Evolutionary conservation across 2,888 invertebrate genomes (phyloP).

Genomic region (Acrocyrtus sp.): DNA sequence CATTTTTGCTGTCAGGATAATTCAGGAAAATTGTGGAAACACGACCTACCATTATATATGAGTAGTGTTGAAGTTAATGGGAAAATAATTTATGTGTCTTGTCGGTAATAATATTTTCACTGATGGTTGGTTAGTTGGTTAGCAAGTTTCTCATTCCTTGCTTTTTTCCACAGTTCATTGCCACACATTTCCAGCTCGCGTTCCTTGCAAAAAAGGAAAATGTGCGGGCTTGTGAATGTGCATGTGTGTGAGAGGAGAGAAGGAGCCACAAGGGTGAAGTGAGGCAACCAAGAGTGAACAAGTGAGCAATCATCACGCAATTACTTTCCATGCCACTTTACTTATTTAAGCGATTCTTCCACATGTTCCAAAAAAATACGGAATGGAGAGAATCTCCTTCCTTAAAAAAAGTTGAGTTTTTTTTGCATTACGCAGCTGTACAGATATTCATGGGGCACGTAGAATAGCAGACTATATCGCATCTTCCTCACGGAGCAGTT

Average conservation of each 20-base stretch:
- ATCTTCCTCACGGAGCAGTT: no score
- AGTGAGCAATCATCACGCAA: slow-evolving; percentile 58
- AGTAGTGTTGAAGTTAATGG: slow-evolving; percentile 34
- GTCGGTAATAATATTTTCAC: slow-evolving; percentile 38
- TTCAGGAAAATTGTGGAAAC: slow-evolving; percentile 41
- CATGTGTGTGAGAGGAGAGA: no score
- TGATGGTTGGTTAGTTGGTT: slow-evolving; percentile 4
- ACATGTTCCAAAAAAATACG: not conserved
- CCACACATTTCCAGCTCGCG: not conserved
- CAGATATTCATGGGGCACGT: no score
- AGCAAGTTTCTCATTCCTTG: not conserved
- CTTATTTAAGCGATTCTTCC: slow-evolving; percentile 14
- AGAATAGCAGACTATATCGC: no score
- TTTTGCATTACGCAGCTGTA: no score
- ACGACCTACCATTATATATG: slow-evolving; percentile 36
- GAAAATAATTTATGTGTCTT: slow-evolving; percentile 47
- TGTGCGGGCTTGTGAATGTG: no score
- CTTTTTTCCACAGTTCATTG: not conserved
- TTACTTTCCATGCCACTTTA: slow-evolving; percentile 50
- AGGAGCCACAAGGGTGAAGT: slow-evolving; percentile 32
- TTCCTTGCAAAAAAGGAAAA: not conserved
- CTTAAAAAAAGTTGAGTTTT: no score
- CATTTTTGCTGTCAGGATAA: slow-evolving; percentile 38
- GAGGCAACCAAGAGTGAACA: slow-evolving; percentile 39
- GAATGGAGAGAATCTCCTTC: no score